phyloP scores from a whole-genome alignment of 2,113 vertebrate species.

The Chaetorhynchus papuensis region DNA sequence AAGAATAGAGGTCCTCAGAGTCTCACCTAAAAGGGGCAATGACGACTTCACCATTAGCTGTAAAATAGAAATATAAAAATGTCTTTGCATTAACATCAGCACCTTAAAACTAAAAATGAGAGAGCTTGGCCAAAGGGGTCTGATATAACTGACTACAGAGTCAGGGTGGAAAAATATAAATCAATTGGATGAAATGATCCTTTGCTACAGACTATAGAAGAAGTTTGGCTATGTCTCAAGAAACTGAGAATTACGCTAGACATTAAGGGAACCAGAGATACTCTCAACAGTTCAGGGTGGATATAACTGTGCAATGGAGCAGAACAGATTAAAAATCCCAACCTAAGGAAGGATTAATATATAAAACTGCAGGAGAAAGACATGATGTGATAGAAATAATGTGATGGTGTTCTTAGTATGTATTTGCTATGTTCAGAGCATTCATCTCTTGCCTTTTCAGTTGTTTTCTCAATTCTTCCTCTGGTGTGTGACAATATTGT shows the following conservation, averaged over 20 bases:
- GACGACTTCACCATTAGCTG: background rate
- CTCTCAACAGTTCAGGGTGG: conserved; percentile 1
- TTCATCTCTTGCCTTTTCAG: background rate
- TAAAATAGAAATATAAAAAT: conserved; percentile 39
- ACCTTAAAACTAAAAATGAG: conserved; percentile 22
- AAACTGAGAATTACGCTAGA: background rate
- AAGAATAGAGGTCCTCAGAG: background rate
- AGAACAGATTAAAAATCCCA: conserved; percentile 48
- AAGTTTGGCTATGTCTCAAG: conserved; percentile 21
- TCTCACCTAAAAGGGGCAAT: background rate
- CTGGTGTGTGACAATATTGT: background rate
- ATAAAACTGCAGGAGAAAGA: background rate
- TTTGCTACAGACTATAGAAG: background rate
- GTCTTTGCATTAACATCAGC: background rate
- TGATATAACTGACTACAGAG: background rate
- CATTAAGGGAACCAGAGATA: conserved; percentile 11
- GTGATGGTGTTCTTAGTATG: background rate
- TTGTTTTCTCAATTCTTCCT: background rate
- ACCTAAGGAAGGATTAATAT: conserved; percentile 15
- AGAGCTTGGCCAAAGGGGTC: background rate
- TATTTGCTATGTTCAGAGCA: background rate
- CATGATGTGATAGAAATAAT: background rate
- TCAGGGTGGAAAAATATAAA: background rate
- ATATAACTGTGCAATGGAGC: conserved; percentile 17
- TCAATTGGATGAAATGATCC: background rate